phyloP scores from a whole-genome alignment of 2,888 invertebrate genomes.

The Nemapogon koenigi region DNA sequence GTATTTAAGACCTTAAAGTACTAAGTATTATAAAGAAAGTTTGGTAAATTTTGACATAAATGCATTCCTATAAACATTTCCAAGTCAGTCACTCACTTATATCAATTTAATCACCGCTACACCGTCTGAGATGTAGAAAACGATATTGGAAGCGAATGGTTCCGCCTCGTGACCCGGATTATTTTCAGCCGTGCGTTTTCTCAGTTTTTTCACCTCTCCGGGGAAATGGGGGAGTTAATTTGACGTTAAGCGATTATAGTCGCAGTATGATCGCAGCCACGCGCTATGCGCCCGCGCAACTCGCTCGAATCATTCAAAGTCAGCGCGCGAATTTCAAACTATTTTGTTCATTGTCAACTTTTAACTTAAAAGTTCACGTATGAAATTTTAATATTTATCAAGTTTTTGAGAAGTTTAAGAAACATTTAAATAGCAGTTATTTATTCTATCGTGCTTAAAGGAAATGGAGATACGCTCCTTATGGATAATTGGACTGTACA shows the following conservation, averaged over 20 bases:
- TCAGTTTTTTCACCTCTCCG: constrained; percentile 30
- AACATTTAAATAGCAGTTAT: too few relatives aligned
- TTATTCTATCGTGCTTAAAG: too few relatives aligned
- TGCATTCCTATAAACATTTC: too few relatives aligned
- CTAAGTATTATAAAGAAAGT: too few relatives aligned
- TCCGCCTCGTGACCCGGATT: constrained; percentile 33
- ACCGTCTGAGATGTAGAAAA: neutral
- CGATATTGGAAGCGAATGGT: neutral
- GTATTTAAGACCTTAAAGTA: too few relatives aligned
- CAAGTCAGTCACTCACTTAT: too few relatives aligned
- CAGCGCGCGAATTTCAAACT: constrained; percentile 18
- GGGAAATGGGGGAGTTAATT: constrained; percentile 53
- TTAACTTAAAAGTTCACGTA: constrained; percentile 43
- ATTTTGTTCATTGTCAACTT: constrained; percentile 42
- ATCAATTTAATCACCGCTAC: too few relatives aligned
- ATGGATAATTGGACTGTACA: neutral
- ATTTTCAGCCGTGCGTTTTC: constrained; percentile 50
- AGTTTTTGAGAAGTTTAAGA: neutral
- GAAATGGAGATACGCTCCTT: neutral
- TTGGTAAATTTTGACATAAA: too few relatives aligned
- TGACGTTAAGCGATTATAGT: constrained; percentile 41
- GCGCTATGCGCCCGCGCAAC: constrained; percentile 36
- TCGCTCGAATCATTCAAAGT: constrained; percentile 25
- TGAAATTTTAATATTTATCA: constrained; percentile 22
- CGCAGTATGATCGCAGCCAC: constrained; percentile 17